Evolutionary conservation across 2,797 vertebrate species (phyloP).

Genomic region (Enteromius paludinosus): DNA sequence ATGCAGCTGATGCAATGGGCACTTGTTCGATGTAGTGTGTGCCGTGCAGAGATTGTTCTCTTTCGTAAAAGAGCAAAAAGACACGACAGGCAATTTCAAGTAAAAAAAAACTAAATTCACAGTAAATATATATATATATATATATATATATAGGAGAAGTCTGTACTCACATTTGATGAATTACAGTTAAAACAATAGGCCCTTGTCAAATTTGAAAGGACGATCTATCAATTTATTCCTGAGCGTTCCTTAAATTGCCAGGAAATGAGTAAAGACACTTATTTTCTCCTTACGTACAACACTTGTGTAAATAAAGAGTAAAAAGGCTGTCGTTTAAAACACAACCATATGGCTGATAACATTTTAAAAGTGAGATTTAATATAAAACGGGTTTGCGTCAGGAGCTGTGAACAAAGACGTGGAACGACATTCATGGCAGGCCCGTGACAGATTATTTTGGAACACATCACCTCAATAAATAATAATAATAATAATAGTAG

Average conservation of each 20-base stretch:
- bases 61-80: background rate
- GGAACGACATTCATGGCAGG: constrained; percentile 5
- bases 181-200: constrained; percentile 26
- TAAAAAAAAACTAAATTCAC: background rate
- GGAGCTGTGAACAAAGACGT: constrained; percentile 17
- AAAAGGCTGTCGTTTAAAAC: background rate
- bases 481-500: constrained; percentile 13
- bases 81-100: background rate
- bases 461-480: background rate
- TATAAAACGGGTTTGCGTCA: background rate
- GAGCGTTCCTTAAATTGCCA: background rate
- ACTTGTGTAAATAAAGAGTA: constrained; percentile 13
- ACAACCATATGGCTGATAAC: background rate
- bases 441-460: background rate
- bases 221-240: constrained; percentile 10
- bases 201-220: constrained; percentile 10
- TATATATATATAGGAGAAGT: background rate
- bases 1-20: constrained; percentile 10
- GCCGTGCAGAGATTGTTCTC: background rate
- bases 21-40: constrained; percentile 12
- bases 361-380: background rate
- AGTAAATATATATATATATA: too few relatives aligned
- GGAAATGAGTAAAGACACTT: background rate
- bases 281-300: background rate
- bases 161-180: background rate